These are phyloP conservation scores for Hipparchia semele DNA, from an alignment of 2,888 invertebrate species.

Conservation along the genomic window DNA sequence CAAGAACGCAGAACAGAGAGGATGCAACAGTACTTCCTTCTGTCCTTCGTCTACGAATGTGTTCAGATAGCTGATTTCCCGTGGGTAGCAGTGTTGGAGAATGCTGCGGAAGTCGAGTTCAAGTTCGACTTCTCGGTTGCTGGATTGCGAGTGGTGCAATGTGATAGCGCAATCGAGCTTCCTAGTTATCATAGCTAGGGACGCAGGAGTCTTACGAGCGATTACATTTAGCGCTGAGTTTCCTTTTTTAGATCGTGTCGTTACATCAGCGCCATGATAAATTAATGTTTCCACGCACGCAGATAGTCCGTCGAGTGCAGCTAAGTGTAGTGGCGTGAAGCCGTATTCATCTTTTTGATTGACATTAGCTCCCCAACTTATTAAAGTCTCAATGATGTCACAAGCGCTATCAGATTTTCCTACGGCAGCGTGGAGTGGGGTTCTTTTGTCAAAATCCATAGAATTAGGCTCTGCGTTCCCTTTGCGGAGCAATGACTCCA, in stretches of 20 bases:
- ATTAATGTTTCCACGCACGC: conserved; percentile 93
- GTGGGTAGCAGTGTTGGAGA: conserved; percentile 91
- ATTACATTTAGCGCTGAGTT: conserved; percentile 93
- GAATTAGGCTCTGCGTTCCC: conserved; percentile 91
- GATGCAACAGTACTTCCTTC: conserved; percentile 93
- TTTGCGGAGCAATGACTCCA: conserved; percentile 88
- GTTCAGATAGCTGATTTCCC: conserved; percentile 93
- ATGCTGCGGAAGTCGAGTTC: conserved; percentile 92
- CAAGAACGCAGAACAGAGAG: conserved; percentile 93
- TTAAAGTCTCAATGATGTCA: conserved; percentile 90
- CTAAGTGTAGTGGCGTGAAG: conserved; percentile 92
- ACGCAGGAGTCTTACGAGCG: conserved; percentile 93
- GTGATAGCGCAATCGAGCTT: conserved; percentile 92
- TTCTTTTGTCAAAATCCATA: conserved; percentile 91
- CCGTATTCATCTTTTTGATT: conserved; percentile 94
- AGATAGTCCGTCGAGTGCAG: conserved; percentile 92
- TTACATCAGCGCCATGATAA: conserved; percentile 94
- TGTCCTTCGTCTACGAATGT: conserved; percentile 95
- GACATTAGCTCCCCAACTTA: conserved; percentile 91
- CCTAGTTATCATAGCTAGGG: conserved; percentile 91
- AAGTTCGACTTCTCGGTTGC: conserved; percentile 91
- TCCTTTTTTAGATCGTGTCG: conserved; percentile 93
- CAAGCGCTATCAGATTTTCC: conserved; percentile 92
- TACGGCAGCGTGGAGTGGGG: conserved; percentile 92
- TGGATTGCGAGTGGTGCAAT: conserved; percentile 89